Base-by-base conservation (phyloP, 2,888 invertebrate species). In the Tribolium freemani region DNA sequence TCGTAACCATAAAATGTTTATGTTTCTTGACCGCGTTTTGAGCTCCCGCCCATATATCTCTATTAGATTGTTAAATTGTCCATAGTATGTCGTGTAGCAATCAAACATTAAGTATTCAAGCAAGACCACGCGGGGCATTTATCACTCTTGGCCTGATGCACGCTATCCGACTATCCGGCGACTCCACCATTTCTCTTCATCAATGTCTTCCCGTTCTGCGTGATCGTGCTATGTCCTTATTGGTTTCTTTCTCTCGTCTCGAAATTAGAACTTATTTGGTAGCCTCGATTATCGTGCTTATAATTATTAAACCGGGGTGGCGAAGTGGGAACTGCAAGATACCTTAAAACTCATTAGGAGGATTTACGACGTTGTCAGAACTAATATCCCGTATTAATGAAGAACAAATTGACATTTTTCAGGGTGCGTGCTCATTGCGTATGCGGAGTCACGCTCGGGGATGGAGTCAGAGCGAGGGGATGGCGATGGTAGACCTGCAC, bases 321-420 rank as follows among this genome's bases (percentile, higher is more conserved):
- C 11, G 54, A 67, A 56, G 54, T 56, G 56, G 69, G 3, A 61
- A 50, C 60, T 54, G 50, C 45, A 64, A 69, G 76, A 74, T 77
- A 76, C 76, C 77, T 76, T 73, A 71, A 70, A 73, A 76, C 72
- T 80, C 78, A 80, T 80, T 79, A 67, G 5, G 73, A 48, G 78
- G 83, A 85, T 85, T 85, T 85, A 85, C 81, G 83, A 76, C 79
- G 77, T 77, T 80, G 82, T 82, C 83, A 81, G 80, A 83, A 84
- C 83, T 86, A 86, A 86, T 86, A 86, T 84, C 83, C 81, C 79
- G 83, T 83, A 86, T 86, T 86, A 86, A 86, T 86, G 85, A 86
- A 85, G 86, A 86, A 86, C 86, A 86, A 86, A 86, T 86, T 86
- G 86, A 86, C 86, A 86, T 86, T 86, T 86, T 86, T 86, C 84